Conservation (phyloP, 2,888 invertebrate species). For the Apoda limacodes region DNA sequence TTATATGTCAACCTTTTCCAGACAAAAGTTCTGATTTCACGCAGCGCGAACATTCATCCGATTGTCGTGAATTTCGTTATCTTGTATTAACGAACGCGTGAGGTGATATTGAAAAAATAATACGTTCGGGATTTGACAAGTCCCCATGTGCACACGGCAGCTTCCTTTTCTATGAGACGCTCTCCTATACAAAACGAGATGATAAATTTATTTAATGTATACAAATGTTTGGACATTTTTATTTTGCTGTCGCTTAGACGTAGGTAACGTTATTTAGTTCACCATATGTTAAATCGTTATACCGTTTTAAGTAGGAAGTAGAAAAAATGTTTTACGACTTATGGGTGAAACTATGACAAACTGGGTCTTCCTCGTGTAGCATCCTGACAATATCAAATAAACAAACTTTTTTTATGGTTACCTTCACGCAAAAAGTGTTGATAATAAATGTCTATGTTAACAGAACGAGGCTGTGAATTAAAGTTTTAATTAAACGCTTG, state of each 20-base stretch:
- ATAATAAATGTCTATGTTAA: slow-evolving; percentile 35
- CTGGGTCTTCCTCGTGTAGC: slow-evolving; percentile 38
- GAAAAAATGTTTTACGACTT: slow-evolving; percentile 60
- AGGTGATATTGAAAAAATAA: slow-evolving; percentile 66
- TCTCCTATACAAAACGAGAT: slow-evolving; percentile 56
- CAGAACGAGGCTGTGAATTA: too few relatives aligned
- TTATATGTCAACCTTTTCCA: slow-evolving; percentile 38
- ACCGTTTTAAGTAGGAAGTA: slow-evolving; percentile 58
- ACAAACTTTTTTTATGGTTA: slow-evolving; percentile 30
- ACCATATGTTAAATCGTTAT: slow-evolving; percentile 63
- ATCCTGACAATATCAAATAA: slow-evolving; percentile 32
- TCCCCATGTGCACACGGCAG: slow-evolving; percentile 63
- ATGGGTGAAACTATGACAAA: slow-evolving; percentile 56
- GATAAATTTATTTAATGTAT: slow-evolving; percentile 70
- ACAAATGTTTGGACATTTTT: slow-evolving; percentile 71
- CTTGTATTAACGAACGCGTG: slow-evolving; percentile 56
- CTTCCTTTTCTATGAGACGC: slow-evolving; percentile 57
- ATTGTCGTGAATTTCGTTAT: slow-evolving; percentile 64
- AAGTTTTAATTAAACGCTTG: too few relatives aligned
- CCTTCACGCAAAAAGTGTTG: slow-evolving; percentile 29
- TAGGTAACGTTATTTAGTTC: slow-evolving; percentile 68
- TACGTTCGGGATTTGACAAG: slow-evolving; percentile 65
- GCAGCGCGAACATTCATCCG: slow-evolving; percentile 66
- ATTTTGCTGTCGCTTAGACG: slow-evolving; percentile 65
- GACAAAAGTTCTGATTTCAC: slow-evolving; percentile 65